phyloP scores from a whole-genome alignment of 2,113 vertebrate genomes.

The Megalops atlanticus region DNA sequence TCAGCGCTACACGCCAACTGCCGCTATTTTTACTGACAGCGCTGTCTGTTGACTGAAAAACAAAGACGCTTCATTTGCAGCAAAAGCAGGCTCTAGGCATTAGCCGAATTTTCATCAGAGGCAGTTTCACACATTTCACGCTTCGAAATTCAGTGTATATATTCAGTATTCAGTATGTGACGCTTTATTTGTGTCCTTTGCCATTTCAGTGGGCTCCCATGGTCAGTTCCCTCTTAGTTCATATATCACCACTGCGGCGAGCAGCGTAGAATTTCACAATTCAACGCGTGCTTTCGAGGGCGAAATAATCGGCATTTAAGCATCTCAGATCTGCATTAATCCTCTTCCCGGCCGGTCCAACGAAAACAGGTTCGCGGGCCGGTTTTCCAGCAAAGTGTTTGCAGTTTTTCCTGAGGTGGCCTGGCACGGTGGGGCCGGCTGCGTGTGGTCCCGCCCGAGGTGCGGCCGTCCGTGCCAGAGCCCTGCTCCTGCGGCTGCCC shows the following conservation, averaged over 20 bases:
- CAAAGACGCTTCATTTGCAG: not conserved
- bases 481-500: constrained; percentile 4
- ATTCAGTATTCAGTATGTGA: not conserved
- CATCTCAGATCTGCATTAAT: not conserved
- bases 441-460: constrained; percentile 44
- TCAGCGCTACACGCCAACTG: not conserved
- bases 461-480: constrained; percentile 21
- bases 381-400: not conserved
- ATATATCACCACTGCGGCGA: not conserved
- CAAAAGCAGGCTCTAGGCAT: not conserved
- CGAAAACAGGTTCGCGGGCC: not conserved
- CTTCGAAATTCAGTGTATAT: not conserved
- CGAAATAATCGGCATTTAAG: not conserved
- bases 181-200: not conserved
- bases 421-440: constrained; percentile 15
- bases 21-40: constrained; percentile 20
- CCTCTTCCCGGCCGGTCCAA: not conserved
- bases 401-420: constrained; percentile 41
- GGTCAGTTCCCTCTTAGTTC: not conserved
- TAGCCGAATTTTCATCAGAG: not conserved
- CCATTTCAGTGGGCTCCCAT: not conserved
- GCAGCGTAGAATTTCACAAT: not conserved
- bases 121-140: not conserved
- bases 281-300: not conserved
- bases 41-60: not conserved